Conservation (phyloP, 2,113 vertebrate genomes). For the Tachysurus vachellii region DNA sequence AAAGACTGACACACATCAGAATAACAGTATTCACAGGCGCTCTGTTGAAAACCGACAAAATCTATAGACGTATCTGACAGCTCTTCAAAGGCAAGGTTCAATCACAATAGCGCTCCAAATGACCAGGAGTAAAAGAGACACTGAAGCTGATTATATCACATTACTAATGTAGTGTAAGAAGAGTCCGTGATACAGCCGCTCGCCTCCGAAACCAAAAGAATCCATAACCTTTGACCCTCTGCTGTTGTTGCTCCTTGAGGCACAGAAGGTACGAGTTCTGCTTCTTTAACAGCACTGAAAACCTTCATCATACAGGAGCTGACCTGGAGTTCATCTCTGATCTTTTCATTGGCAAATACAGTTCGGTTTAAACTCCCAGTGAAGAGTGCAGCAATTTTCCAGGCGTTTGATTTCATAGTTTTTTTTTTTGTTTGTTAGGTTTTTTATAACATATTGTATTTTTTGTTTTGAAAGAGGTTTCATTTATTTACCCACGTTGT, state of each 20-base stretch:
- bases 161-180: constrained; percentile 42
- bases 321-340: constrained; percentile 38
- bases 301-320: constrained; percentile 36
- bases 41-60: constrained; percentile 37
- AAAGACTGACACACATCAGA: constrained; percentile 39
- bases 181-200: constrained; percentile 41
- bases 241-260: constrained; percentile 47
- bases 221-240: constrained; percentile 29
- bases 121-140: constrained; percentile 40
- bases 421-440: constrained; percentile 35
- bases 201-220: neutral
- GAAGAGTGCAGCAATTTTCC: constrained; percentile 58
- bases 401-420: constrained; percentile 54
- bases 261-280: constrained; percentile 55
- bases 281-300: constrained; percentile 36
- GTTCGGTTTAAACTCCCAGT: constrained; percentile 50
- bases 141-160: constrained; percentile 47
- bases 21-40: constrained; percentile 53
- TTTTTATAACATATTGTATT: constrained; percentile 35
- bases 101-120: constrained; percentile 40
- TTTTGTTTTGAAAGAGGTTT: constrained; percentile 45
- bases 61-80: constrained; percentile 33
- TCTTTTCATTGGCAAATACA: constrained; percentile 51
- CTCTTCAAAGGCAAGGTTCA: constrained; percentile 46
- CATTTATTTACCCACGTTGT: constrained; percentile 47